Percentiles rank a stretch among this genome's conserved stretches.
phyloP scores from a whole-genome alignment of 2,113 vertebrate species.

The Verasper variegatus region DNA sequence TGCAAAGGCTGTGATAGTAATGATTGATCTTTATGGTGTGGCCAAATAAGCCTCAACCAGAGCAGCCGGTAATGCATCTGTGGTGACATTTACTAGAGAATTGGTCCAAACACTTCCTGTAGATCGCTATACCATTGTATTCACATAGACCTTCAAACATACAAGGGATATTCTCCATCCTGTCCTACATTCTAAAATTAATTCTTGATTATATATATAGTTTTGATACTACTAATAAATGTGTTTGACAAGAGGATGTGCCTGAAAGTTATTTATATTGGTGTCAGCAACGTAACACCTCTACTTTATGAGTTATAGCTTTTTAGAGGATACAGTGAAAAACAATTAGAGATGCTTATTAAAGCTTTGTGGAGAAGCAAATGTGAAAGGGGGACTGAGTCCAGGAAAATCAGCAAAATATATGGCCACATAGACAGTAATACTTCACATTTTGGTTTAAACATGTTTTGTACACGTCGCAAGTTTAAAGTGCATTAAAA shows the following conservation, averaged over 20 bases:
- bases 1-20: not conserved
- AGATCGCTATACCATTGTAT: constrained; percentile 12
- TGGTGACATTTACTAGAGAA: not conserved
- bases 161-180: too few species aligned
- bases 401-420: not conserved
- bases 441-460: not conserved
- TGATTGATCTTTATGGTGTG: not conserved
- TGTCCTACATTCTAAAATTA: too few species aligned
- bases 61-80: constrained; percentile 9
- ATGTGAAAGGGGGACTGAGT: not conserved
- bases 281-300: not conserved
- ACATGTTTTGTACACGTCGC: constrained; percentile 5
- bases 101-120: constrained; percentile 4
- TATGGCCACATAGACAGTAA: not conserved
- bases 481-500: constrained; percentile 23
- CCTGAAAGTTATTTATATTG: not conserved
- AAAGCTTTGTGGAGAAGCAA: too few species aligned
- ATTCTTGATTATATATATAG: not conserved
- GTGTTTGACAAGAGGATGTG: not conserved
- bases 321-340: not conserved
- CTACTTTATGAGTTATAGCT: not conserved
- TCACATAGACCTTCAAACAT: too few species aligned
- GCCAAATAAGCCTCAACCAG: constrained; percentile 1
- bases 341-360: not conserved
- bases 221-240: constrained; percentile 31